phyloP scores from a whole-genome alignment of 2,888 invertebrate species.

The Netelia inedita region DNA sequence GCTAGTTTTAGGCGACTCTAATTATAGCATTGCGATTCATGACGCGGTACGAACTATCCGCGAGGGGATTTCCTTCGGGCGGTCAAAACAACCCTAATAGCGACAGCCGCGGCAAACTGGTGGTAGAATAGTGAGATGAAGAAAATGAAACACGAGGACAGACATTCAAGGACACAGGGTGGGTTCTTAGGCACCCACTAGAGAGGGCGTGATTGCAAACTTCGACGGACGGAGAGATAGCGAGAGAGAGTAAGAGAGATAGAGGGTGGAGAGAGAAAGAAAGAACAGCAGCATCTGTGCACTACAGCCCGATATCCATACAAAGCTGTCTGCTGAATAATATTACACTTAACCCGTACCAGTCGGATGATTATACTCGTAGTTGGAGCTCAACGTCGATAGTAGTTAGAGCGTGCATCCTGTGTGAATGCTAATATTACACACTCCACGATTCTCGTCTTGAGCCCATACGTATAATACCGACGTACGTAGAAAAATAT shows the following conservation, averaged over 20 bases:
- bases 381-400: slow-evolving; percentile 84
- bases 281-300: slow-evolving; percentile 82
- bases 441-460: slow-evolving; percentile 57
- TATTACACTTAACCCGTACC: slow-evolving; percentile 84
- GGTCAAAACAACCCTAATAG: slow-evolving; percentile 48
- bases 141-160: slow-evolving; percentile 70
- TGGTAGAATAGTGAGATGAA: slow-evolving; percentile 49
- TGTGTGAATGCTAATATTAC: slow-evolving; percentile 84
- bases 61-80: slow-evolving; percentile 50
- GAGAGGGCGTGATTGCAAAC: slow-evolving; percentile 75
- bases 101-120: slow-evolving; percentile 60
- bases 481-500: slow-evolving; percentile 29
- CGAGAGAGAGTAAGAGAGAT: not conserved
- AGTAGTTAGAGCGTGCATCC: slow-evolving; percentile 85
- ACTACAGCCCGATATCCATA: slow-evolving; percentile 83
- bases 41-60: slow-evolving; percentile 73
- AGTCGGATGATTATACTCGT: slow-evolving; percentile 82
- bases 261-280: slow-evolving; percentile 32
- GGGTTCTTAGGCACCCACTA: slow-evolving; percentile 81
- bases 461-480: slow-evolving; percentile 32
- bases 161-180: slow-evolving; percentile 72
- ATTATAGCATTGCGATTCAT: slow-evolving; percentile 81
- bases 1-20: slow-evolving; percentile 63
- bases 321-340: slow-evolving; percentile 85
- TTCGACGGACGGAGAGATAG: slow-evolving; percentile 75